Base-by-base conservation (phyloP, 2,113 vertebrate genomes). In the Brachypteracias leptosomus region DNA sequence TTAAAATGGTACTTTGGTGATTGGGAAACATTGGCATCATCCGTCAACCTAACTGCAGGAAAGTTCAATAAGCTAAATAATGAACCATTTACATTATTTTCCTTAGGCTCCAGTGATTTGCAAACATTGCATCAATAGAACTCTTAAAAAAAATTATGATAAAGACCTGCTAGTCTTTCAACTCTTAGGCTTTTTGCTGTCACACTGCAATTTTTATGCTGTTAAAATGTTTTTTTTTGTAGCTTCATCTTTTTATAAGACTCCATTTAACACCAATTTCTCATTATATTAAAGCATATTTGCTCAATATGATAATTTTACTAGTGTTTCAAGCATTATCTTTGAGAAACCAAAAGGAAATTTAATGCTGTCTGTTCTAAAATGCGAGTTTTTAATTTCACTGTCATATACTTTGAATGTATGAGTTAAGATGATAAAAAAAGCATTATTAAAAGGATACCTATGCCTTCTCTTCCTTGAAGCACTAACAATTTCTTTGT, bases 81-180 rank as follows among this genome's bases (percentile, higher is more conserved):
- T 98, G 97, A 98, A 97, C 97, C 97, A 97, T 98, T 98, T 96
- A 97, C 97, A 98, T 98, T 97, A 97, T 97, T 97, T 97, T 98
- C 96, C 98, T 94, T 95, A 96, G 98, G 97, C 97, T 98, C 88
- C 83, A 95, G 97, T 97, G 95, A 97, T 96, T 97, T 96, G 93
- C 97, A 96, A 98, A 98, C 95, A 97, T 89, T 95, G 95, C 98
- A 98, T 98, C 97, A 97, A 98, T 97, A 98, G 88, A 93, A 95
- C 94, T 98, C 97, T 97, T 98, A 88, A 98, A 98, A 98, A 42
- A 98, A 99, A 98, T 98, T 98, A 99, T 98, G 98, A 99, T 97
- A 98, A 98, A 97, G 96, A 97, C 98, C 94, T 98, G 97, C 97
- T 95, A 92, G 26, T 93, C 78, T 96, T 97, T 89, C 73, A 94